Evolutionary conservation across 2,888 invertebrate species (phyloP), one percentile per base, ranked within the genome.

Genomic region (Molanna angustata): DNA sequence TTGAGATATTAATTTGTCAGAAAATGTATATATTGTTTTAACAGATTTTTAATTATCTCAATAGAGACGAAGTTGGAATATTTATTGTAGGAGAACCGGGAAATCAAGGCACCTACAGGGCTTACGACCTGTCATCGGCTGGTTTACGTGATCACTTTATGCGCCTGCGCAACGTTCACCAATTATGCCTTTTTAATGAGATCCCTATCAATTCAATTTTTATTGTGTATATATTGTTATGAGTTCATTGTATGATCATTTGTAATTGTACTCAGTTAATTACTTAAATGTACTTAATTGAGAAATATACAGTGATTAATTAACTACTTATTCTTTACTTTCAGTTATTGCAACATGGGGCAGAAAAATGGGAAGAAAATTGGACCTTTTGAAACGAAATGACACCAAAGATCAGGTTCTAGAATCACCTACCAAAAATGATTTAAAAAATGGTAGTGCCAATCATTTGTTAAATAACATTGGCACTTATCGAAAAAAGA

Each of bases 321-420:
- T 11, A 7, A 27, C 7, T 27, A 27, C 27, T 11, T 27, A 37
- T 17, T 37, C 13, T 20, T 20, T 20, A 9, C 13, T 73, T 77
- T 52, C 74, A 84, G 84, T 84, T 65, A 74, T 81, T 62, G 81
- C 84, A 57, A 85, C 85, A 61, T 88, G 88, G 88, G 86, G 88
- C 64, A 83, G 86, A 57, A 80, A 84, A 60, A 86, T 88, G 86
- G 86, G 88, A 60, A 85, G 84, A 62, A 88, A 87, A 69, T 73
- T 88, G 64, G 88, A 88, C 64, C 80, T 86, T 65, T 75, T 88
- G 56, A 84, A 86, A 61, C 82, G 85, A 61, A 71, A 79, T 48
- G 85, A 86, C 49, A 70, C 79, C 63, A 80, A 84, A 69, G 82
- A 85, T 66, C 67, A 72, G 22, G 67, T 75, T 49, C 67, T 62